Conservation (phyloP, 2,797 vertebrate genomes). For the Pygocentrus nattereri region DNA sequence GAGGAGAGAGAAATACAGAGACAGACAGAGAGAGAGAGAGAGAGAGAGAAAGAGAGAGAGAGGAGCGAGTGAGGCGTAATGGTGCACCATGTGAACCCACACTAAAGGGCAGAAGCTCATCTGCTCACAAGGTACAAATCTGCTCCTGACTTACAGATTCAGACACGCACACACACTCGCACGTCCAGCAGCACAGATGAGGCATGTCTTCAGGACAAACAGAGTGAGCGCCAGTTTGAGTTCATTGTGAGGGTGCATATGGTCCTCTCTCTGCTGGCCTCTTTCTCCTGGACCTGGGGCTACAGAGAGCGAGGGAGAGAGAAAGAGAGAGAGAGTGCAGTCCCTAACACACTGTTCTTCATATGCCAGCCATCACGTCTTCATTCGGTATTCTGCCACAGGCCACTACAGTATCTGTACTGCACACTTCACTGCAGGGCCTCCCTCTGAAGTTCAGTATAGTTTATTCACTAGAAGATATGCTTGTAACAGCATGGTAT, state of each 20-base stretch:
- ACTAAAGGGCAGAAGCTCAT: constrained; percentile 34
- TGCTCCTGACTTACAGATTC: constrained; percentile 7
- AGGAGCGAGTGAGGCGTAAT: not conserved
- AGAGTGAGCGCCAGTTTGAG: constrained; percentile 63
- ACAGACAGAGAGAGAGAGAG: not conserved
- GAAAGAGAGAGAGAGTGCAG: constrained; percentile 13
- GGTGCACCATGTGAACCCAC: constrained; percentile 25
- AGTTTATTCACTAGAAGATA: too few relatives aligned
- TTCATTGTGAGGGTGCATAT: constrained; percentile 79
- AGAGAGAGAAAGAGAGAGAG: not conserved
- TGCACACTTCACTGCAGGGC: constrained; percentile 2
- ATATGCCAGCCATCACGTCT: constrained; percentile 46
- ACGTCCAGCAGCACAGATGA: constrained; percentile 49
- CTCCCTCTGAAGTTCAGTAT: constrained; percentile 2
- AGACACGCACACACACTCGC: constrained; percentile 2
- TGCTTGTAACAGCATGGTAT: too few relatives aligned
- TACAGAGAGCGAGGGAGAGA: constrained; percentile 20
- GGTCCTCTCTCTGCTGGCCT: constrained; percentile 72
- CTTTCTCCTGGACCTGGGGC: constrained; percentile 71
- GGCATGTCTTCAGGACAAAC: constrained; percentile 56
- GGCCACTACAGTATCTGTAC: not conserved
- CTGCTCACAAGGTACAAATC: constrained; percentile 18
- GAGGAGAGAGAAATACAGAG: not conserved
- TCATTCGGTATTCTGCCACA: not conserved
- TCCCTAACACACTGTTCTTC: constrained; percentile 53